Evolutionary conservation across 2,797 vertebrate genomes (phyloP).

Genomic region (Pyrrhura leucotis): DNA sequence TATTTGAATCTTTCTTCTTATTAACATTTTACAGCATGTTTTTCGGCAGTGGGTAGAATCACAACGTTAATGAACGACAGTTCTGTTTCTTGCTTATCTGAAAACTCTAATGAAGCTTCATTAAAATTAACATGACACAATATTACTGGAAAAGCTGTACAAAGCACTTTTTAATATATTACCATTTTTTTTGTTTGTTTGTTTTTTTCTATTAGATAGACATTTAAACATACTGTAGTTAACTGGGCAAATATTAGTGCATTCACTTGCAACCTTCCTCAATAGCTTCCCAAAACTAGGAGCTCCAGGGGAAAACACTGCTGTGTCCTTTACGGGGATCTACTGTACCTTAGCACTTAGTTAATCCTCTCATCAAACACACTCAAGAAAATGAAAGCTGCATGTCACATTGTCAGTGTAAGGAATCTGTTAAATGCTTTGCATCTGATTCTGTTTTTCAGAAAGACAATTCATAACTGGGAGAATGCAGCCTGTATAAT

Average conservation of each 20-base stretch:
- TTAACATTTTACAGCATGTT: slow-evolving; percentile 52
- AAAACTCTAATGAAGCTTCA: slow-evolving; percentile 57
- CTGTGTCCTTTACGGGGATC: slow-evolving; percentile 37
- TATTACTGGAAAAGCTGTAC: slow-evolving; percentile 24
- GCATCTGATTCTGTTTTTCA: slow-evolving; percentile 5
- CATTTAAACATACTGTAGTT: slow-evolving; percentile 15
- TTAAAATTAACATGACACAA: slow-evolving; percentile 53
- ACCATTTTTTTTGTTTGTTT: background rate
- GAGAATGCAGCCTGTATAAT: background rate
- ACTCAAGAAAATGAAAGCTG: slow-evolving; percentile 61
- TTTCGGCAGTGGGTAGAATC: slow-evolving; percentile 53
- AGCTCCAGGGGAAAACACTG: background rate
- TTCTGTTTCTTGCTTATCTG: slow-evolving; percentile 56
- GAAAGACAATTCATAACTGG: background rate
- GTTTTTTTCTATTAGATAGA: slow-evolving; percentile 17
- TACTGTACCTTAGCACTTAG: slow-evolving; percentile 39
- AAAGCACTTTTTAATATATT: background rate
- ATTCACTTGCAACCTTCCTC: slow-evolving; percentile 34
- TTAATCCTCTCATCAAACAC: slow-evolving; percentile 59
- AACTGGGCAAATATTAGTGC: slow-evolving; percentile 11
- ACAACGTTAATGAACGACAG: slow-evolving; percentile 50
- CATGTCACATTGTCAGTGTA: slow-evolving; percentile 1
- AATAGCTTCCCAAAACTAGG: slow-evolving; percentile 28
- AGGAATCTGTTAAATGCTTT: slow-evolving; percentile 40
- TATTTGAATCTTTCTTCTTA: slow-evolving; percentile 47